Evolutionary conservation across 2,113 vertebrate species (phyloP).

Genomic region (Anoplopoma fimbria): DNA sequence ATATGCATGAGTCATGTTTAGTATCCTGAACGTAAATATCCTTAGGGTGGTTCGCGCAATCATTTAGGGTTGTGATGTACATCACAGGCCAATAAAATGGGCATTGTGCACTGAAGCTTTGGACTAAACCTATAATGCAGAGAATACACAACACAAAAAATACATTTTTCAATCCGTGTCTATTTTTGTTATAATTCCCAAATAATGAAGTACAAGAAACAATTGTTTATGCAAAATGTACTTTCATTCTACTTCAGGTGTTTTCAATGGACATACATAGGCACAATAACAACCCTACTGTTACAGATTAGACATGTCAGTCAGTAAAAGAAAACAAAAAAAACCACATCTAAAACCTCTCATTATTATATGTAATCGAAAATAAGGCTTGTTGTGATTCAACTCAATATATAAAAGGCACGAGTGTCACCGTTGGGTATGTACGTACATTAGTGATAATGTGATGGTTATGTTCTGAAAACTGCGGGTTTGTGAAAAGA

Average conservation of each 20-base stretch:
- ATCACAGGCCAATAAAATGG: not conserved
- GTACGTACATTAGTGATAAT: not conserved
- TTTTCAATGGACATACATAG: not conserved
- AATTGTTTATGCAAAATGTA: not conserved
- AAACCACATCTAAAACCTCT: not conserved
- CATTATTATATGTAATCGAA: not conserved
- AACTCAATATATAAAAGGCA: not conserved
- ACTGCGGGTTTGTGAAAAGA: not conserved
- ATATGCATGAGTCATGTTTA: constrained; percentile 10
- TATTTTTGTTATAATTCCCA: not conserved
- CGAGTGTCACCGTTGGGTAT: not conserved
- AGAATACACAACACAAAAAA: not conserved
- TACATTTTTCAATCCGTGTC: not conserved
- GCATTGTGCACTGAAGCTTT: not conserved
- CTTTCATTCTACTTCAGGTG: not conserved
- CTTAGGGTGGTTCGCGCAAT: not conserved
- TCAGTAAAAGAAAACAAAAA: not conserved
- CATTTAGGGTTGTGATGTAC: not conserved
- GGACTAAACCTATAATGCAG: not conserved
- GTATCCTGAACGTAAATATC: not conserved
- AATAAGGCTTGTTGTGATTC: not conserved
- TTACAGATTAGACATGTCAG: not conserved
- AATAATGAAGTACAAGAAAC: not conserved
- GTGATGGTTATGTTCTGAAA: not conserved
- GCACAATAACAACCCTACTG: not conserved